phyloP scores from a whole-genome alignment of 1,140 invertebrate species.

The Polyergus mexicanus region DNA sequence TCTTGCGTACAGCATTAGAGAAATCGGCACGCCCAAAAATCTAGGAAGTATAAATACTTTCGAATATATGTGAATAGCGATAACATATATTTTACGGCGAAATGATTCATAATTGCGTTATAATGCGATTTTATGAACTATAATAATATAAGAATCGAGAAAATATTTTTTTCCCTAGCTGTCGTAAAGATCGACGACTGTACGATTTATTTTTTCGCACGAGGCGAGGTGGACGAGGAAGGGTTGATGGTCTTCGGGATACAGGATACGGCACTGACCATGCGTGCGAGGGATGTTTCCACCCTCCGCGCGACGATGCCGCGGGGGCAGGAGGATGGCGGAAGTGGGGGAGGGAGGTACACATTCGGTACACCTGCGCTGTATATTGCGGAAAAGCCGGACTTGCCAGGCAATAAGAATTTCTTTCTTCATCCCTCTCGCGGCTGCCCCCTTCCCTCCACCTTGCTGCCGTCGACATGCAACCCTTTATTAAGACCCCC shows the following conservation, averaged over 20 bases:
- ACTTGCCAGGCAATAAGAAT: slow-evolving; percentile 85
- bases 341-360: slow-evolving; percentile 70
- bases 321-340: slow-evolving; percentile 43
- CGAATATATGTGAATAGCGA: too few species aligned
- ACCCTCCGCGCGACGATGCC: slow-evolving; percentile 67
- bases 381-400: slow-evolving; percentile 86
- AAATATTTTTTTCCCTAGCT: slow-evolving; percentile 26
- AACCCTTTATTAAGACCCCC: slow-evolving; percentile 84
- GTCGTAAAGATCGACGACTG: slow-evolving; percentile 50
- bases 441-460: slow-evolving; percentile 59
- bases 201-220: slow-evolving; percentile 55
- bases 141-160: slow-evolving; percentile 1
- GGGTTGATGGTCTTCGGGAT: slow-evolving; percentile 56
- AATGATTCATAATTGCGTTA: slow-evolving; percentile 7
- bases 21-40: neutral
- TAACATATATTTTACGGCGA: neutral
- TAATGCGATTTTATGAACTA: slow-evolving; percentile 32
- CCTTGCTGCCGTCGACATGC: slow-evolving; percentile 54
- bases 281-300: slow-evolving; percentile 73
- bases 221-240: slow-evolving; percentile 14
- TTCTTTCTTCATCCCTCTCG: slow-evolving; percentile 80
- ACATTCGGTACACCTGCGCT: slow-evolving; percentile 85
- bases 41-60: neutral
- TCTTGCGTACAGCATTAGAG: neutral
- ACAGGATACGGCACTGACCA: slow-evolving; percentile 73